Conservation (phyloP, 1,140 invertebrate species). For the Nylanderia fulva region DNA sequence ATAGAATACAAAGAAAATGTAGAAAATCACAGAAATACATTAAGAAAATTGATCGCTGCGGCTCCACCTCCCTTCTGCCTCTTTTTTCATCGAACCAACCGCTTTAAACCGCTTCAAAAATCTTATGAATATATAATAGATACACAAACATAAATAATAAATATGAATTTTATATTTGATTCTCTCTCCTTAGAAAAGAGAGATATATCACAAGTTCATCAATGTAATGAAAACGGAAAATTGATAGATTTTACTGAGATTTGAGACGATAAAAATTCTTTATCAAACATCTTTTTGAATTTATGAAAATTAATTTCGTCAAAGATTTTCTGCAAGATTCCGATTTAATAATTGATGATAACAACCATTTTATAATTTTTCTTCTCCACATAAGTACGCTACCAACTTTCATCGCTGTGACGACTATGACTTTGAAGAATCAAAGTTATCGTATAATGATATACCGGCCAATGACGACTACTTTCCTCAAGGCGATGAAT, state of each 20-base stretch:
- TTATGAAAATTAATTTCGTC: constrained; percentile 2
- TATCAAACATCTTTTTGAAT: constrained; percentile 40
- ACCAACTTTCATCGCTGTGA: background rate
- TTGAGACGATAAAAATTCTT: constrained; percentile 60
- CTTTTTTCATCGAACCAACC: constrained; percentile 66
- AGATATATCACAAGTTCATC: constrained; percentile 25
- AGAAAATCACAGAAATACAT: constrained; percentile 20
- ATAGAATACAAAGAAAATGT: background rate
- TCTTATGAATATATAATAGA: background rate
- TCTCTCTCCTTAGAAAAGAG: constrained; percentile 66
- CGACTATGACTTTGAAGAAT: background rate
- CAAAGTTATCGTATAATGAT: constrained; percentile 24
- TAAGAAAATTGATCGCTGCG: constrained; percentile 65
- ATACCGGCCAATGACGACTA: constrained; percentile 78
- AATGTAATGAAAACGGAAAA: constrained; percentile 21
- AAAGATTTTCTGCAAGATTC: background rate
- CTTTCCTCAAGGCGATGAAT: constrained; percentile 79
- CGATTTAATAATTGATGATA: background rate
- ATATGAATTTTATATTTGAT: constrained; percentile 25
- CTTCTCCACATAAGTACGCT: background rate
- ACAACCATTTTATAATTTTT: background rate
- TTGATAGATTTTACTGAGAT: constrained; percentile 32
- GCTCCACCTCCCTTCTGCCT: constrained; percentile 82
- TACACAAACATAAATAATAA: constrained; percentile 40
- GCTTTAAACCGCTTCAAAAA: background rate